Conservation (phyloP, 2,797 vertebrate genomes). For the Erithacus rubecula region DNA sequence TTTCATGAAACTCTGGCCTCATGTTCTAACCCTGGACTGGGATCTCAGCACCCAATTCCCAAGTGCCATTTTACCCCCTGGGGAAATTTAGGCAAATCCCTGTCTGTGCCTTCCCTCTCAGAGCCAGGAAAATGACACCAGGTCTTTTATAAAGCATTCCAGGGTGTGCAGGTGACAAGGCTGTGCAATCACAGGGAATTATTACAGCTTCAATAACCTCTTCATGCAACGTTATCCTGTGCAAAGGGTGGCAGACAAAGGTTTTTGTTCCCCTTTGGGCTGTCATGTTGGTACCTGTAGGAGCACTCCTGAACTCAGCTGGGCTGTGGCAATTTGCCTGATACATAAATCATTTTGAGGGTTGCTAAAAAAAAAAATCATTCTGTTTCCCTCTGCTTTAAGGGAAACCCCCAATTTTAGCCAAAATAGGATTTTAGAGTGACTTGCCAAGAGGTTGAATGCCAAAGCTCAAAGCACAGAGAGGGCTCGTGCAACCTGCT, state of each 20-base stretch:
- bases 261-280: background rate
- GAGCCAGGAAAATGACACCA: background rate
- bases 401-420: background rate
- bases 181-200: background rate
- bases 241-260: conserved; percentile 18
- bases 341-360: background rate
- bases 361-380: background rate
- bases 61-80: background rate
- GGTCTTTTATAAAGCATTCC: background rate
- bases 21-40: background rate
- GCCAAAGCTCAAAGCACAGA: background rate
- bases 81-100: conserved; percentile 56
- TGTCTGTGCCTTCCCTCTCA: background rate
- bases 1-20: background rate
- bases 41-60: background rate
- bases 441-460: background rate
- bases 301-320: background rate
- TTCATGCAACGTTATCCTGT: background rate
- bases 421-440: background rate
- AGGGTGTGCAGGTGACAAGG: background rate
- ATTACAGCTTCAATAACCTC: background rate
- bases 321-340: background rate
- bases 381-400: background rate
- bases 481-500: background rate
- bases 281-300: background rate